These are phyloP conservation scores for Sebastes hopkinsi DNA, from an alignment of 2,797 vertebrate genomes.

Conservation along the genomic window DNA sequence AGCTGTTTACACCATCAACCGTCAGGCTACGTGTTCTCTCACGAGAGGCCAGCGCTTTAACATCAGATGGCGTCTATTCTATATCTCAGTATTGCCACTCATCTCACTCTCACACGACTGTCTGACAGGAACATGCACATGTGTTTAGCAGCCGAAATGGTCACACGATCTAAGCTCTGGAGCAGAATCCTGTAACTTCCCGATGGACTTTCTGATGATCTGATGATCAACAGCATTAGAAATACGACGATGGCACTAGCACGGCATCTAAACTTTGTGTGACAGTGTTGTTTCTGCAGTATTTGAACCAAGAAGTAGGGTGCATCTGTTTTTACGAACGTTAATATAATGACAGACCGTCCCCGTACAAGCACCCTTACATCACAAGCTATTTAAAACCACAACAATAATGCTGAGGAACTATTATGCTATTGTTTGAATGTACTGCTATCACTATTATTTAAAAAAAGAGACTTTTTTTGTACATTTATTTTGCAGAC, in stretches of 20 bases:
- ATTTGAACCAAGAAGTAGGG: constrained; percentile 44
- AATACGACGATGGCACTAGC: constrained; percentile 59
- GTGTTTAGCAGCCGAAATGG: constrained; percentile 9
- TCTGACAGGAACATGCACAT: constrained; percentile 16
- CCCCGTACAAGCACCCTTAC: constrained; percentile 55
- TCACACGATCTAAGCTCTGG: constrained; percentile 1
- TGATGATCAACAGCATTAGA: constrained; percentile 34
- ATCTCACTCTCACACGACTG: constrained; percentile 15
- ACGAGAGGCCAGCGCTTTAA: constrained; percentile 35
- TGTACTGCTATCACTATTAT: constrained; percentile 83
- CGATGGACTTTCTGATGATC: constrained; percentile 34
- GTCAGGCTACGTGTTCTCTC: constrained; percentile 22
- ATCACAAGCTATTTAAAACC: constrained; percentile 80
- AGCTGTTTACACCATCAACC: constrained; percentile 39
- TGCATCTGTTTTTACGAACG: constrained; percentile 43
- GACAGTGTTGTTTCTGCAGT: constrained; percentile 57
- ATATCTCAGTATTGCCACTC: constrained; percentile 30
- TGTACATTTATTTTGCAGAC: constrained; percentile 80
- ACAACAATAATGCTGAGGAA: constrained; percentile 77
- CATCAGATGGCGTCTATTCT: constrained; percentile 6
- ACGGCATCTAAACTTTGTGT: constrained; percentile 34
- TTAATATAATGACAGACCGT: constrained; percentile 40
- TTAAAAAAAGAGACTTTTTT: constrained; percentile 78
- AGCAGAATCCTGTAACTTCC: constrained; percentile 23
- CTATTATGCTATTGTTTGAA: constrained; percentile 82